phyloP scores from a whole-genome alignment of 2,888 invertebrate genomes.

The Tigriopus californicus region DNA sequence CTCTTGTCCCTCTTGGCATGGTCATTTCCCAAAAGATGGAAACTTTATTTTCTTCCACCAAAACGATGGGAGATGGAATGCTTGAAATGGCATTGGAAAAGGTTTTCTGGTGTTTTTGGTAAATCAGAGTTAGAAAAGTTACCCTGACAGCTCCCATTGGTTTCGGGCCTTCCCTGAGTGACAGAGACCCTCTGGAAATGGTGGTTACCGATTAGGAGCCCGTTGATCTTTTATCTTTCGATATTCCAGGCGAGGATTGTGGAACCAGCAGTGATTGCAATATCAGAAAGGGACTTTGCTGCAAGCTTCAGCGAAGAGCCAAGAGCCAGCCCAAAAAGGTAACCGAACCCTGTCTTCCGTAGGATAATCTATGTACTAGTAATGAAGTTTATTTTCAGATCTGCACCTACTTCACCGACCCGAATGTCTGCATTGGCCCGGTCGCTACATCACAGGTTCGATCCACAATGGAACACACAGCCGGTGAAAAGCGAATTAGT shows the following conservation, averaged over 20 bases:
- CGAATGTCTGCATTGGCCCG: conserved; percentile 21
- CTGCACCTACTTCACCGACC: conserved; percentile 22
- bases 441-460: conserved; percentile 16
- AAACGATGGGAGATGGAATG: not conserved
- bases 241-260: conserved; percentile 21
- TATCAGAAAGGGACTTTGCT: conserved; percentile 21
- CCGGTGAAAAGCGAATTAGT: conserved; percentile 59
- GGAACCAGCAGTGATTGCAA: conserved; percentile 21
- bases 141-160: no score
- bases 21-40: not conserved
- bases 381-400: not conserved
- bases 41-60: not conserved
- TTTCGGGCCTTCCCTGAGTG: no score
- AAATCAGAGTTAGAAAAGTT: no score
- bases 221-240: no score
- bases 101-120: no score
- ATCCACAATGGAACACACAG: conserved; percentile 45
- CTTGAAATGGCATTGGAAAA: no score
- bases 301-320: conserved; percentile 22
- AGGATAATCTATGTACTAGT: not conserved
- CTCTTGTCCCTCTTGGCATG: not conserved
- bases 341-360: no score
- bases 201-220: no score
- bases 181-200: no score
- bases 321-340: conserved; percentile 21